phyloP scores from a whole-genome alignment of 1,140 invertebrate species.

The Melitaea cinxia region DNA sequence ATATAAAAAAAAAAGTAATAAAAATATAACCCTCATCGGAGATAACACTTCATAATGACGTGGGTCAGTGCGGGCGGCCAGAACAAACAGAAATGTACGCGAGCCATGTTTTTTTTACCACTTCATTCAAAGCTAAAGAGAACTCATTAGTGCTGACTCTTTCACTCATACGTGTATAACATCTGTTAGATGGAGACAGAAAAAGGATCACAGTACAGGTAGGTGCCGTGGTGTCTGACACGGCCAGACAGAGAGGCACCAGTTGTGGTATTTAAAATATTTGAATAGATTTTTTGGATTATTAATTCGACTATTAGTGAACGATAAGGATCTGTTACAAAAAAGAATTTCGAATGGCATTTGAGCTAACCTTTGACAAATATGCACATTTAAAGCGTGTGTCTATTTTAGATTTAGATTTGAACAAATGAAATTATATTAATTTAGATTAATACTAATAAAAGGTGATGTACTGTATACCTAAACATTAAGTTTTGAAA shows the following conservation, averaged over 20 bases:
- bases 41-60: constrained; percentile 78
- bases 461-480: too few relatives aligned
- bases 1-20: constrained; percentile 66
- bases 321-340: constrained; percentile 8
- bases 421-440: too few relatives aligned
- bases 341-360: background rate
- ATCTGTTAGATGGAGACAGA: constrained; percentile 45
- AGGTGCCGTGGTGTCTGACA: constrained; percentile 71
- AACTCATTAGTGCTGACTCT: constrained; percentile 42
- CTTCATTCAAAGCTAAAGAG: constrained; percentile 70
- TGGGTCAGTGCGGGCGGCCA: constrained; percentile 74
- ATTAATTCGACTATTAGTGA: constrained; percentile 25
- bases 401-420: too few relatives aligned
- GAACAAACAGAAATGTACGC: constrained; percentile 75
- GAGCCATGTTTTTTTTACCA: constrained; percentile 69
- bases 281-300: constrained; percentile 38
- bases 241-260: constrained; percentile 72
- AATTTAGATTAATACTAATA: too few relatives aligned
- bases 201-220: constrained; percentile 58
- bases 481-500: too few relatives aligned
- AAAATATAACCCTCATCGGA: constrained; percentile 76
- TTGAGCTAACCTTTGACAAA: background rate
- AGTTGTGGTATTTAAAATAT: constrained; percentile 49
- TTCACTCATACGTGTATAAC: constrained; percentile 25
- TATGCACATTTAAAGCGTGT: too few relatives aligned